Base-by-base conservation (phyloP, 2,113 vertebrate genomes). In the Rissa tridactyla region DNA sequence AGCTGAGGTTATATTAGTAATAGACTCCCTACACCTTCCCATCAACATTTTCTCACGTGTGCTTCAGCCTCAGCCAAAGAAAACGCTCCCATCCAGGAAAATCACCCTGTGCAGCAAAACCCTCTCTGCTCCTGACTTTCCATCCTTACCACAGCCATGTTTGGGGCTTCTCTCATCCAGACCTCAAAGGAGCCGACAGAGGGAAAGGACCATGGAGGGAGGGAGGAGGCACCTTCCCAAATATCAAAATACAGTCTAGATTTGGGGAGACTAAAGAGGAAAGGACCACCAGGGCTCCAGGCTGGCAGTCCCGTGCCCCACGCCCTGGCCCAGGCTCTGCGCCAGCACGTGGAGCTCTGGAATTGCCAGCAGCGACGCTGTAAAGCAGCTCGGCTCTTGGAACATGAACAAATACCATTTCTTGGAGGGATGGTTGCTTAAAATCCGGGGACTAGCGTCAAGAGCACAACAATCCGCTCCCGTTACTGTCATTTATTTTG, bases 221-320 rank as follows among this genome's bases (percentile, higher is more conserved):
- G 5, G 54, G 42, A 84, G 36, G 36, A 40, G 29, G 20, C 36
- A 15, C 8, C 26, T 55, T 40, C 49, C 32, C 29, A 10, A 64
- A 58, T 9, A 40, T 3, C 26, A 8, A 23, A 17, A 4, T 4
- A 4, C 8, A 27, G 13, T 6, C 64, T 47, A 8, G 2, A 1
- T 54, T 5, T 30, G 32, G 29, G 88, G 22, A 68, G 2, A 5
- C 22, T 29, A 3, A 4, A 22, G 72, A 32, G 44, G 46, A 22
- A 57, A 49, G 62, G 58, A 40, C 5, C 6, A 2, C 3, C 51
- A 16, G 57, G 42, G 52, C 47, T 46, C 2, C 44, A 26, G 0
- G 13, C 3, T 52, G 71, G 4, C 29, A 60, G 25, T 18, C 44
- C 5, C 0, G 16, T 36, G 73, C 13, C 69, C 54, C 11, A 9